A percentile compares a stretch with the other conserved stretches of the same genome.
phyloP scores from a whole-genome alignment of 2,888 invertebrate genomes.

The Cordylochernes scorpioides region DNA sequence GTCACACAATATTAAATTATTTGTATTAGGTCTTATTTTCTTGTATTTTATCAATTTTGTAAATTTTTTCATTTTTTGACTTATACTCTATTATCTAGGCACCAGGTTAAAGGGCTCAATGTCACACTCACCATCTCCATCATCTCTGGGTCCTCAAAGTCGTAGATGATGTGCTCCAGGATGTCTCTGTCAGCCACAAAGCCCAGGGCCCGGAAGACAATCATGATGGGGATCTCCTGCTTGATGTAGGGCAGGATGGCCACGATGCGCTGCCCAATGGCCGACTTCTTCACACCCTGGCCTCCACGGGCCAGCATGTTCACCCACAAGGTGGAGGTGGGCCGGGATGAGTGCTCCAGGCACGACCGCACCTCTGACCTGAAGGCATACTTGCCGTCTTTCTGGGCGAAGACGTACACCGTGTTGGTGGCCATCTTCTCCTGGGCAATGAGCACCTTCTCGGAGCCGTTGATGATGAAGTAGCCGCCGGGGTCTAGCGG shows the following conservation, averaged over 20 bases:
- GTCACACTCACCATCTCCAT: slow-evolving; percentile 90
- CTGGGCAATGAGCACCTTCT: slow-evolving; percentile 91
- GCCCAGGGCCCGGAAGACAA: slow-evolving; percentile 93
- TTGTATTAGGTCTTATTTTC: no score
- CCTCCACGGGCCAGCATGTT: slow-evolving; percentile 99
- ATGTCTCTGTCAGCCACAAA: slow-evolving; percentile 99
- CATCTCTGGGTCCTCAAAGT: slow-evolving; percentile 99
- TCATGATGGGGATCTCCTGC: slow-evolving; percentile 98
- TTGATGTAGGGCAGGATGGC: slow-evolving; percentile 94
- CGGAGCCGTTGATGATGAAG: slow-evolving; percentile 97
- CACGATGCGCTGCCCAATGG: slow-evolving; percentile 92
- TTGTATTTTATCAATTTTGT: no score
- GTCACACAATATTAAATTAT: no score
- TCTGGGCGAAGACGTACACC: slow-evolving; percentile 98
- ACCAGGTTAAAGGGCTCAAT: no score
- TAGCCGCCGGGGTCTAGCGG: slow-evolving; percentile 98
- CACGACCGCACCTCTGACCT: slow-evolving; percentile 94
- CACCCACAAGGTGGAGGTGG: slow-evolving; percentile 92
- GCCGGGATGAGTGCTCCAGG: slow-evolving; percentile 61
- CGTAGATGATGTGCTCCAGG: slow-evolving; percentile 96
- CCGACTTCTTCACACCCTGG: slow-evolving; percentile 89
- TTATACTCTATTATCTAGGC: no score
- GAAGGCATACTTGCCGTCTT: slow-evolving; percentile 94
- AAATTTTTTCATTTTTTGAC: no score
- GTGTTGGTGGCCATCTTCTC: slow-evolving; percentile 99